Evolutionary conservation across 2,113 vertebrate species (phyloP), one percentile per base, ranked within the genome.

Genomic region (Struthio camelus): DNA sequence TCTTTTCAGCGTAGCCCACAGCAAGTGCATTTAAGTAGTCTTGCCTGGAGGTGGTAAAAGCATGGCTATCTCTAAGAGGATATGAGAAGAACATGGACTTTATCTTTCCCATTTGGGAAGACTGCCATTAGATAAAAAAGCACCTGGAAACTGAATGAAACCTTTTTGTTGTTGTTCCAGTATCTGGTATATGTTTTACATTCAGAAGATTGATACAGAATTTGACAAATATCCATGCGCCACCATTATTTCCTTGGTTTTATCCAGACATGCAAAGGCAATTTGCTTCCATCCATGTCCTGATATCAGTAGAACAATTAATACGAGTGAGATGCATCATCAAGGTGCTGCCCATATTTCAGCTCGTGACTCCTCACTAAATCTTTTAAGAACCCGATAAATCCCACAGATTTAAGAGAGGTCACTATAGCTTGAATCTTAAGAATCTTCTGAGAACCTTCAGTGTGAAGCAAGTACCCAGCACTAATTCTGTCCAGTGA

Each of bases 271-370:
- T 6, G n/a, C 80, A 93, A 95, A 92, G n/a, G 58, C 72, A 78
- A 71, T 93, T 90, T 88, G 53, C 56, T 93, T 94, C 93, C 67
- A 85, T 82, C 62, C 69, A n/a, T 58, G 54, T 62, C 27, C 28
- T 84, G 36, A 91, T 86, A 59, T 84, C 87, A 87, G 64, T 10
- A 73, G 54, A 90, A 85, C 77, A 88, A 85, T 77, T 77, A 90
- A 90, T 72, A 34, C 7, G 28, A 90, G n/a, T 77, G 50, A 4
- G 12, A 71, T 87, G 58, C 59, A 83, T 73, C 24, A 91, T 64
- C 80, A 90, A 56, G 48, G 70, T 78, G 53, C 59, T 84, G n/a
- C 38, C 90, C 38, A 56, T 93, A 82, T 82, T 87, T 89, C 79
- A 85, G 1, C 24, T 46, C 25, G 61, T 2, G 5, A 61, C 28